Evolutionary conservation across 2,113 vertebrate genomes (phyloP).

Genomic region (Rana temporaria): DNA sequence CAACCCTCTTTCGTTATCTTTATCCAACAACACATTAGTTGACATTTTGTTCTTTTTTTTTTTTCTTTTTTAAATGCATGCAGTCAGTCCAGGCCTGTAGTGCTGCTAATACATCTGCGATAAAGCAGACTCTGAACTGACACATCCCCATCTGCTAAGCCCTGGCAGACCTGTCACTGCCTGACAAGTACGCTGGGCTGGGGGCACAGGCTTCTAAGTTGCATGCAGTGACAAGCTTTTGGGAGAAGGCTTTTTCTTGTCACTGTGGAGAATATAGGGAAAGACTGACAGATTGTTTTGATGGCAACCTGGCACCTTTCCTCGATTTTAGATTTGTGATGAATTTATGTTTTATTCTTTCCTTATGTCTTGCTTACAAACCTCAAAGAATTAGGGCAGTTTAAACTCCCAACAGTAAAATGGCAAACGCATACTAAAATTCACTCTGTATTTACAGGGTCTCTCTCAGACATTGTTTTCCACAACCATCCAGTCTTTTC

Average conservation of each 20-base stretch:
- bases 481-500: too few species aligned
- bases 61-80: background rate
- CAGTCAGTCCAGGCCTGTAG: background rate
- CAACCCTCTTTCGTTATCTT: background rate
- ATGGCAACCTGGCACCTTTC: background rate
- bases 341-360: background rate
- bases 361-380: too few species aligned
- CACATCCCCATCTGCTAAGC: background rate
- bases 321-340: background rate
- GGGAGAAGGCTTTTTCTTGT: too few species aligned
- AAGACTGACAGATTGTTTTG: background rate
- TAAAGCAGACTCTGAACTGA: too few species aligned
- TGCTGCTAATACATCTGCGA: background rate
- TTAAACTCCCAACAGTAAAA: too few species aligned
- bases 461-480: too few species aligned
- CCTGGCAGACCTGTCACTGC: background rate
- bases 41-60: background rate
- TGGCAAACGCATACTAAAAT: too few species aligned
- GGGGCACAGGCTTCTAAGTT: background rate
- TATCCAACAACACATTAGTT: background rate
- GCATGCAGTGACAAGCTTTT: background rate
- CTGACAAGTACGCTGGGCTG: background rate
- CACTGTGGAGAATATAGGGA: too few species aligned
- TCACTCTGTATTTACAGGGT: too few species aligned
- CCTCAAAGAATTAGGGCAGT: too few species aligned